Base-by-base conservation (phyloP, 2,888 invertebrate genomes). In the Nomada goodeniana region DNA sequence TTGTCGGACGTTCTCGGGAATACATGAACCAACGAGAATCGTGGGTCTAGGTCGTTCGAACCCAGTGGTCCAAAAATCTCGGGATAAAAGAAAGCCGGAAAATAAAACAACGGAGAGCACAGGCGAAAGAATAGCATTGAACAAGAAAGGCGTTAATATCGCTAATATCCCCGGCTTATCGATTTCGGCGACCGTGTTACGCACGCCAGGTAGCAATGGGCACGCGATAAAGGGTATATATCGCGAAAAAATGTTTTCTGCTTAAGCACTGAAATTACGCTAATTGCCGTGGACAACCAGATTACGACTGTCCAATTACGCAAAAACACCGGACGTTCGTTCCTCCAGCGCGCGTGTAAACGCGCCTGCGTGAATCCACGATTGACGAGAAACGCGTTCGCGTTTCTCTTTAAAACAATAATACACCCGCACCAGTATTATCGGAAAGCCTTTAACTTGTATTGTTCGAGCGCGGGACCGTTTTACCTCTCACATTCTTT, bases 141-240 rank as follows among this genome's bases (percentile, higher is more conserved):
- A 36, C 15, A 63, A 72, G 76, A 71, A 50, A 77, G 67, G 76
- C 77, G 81, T 86, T 89, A 87, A 89, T 87, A 87, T 89, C 80
- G 81, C 84, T 90, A 87, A 85, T 88, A 86, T 87, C 36, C 71
- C 82, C 67, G 60, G 79, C 79, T 87, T 86, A 89, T 89, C 87
- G 87, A 86, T 89, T 83, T 76, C 50, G 73, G 29, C 64, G 36
- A 55, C 70, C 63, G 52, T 4, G 68, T 84, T 76, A 79, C 76
- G 73, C 77, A 80, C 80, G 80, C 64, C 71, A 78, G 23, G 61
- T 53, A 44, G 29, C 77, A 52, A 80, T 64, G 57, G 78, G 65
- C 80, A 82, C 61, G 84, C 77, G 82, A 86, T 82, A 77, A 82
- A 71, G 29, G 47, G 71, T 57, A 78, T 74, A 52, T 52, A 68